Conservation (phyloP, 1,140 invertebrate species). For the Drosophila pallidifrons region DNA sequence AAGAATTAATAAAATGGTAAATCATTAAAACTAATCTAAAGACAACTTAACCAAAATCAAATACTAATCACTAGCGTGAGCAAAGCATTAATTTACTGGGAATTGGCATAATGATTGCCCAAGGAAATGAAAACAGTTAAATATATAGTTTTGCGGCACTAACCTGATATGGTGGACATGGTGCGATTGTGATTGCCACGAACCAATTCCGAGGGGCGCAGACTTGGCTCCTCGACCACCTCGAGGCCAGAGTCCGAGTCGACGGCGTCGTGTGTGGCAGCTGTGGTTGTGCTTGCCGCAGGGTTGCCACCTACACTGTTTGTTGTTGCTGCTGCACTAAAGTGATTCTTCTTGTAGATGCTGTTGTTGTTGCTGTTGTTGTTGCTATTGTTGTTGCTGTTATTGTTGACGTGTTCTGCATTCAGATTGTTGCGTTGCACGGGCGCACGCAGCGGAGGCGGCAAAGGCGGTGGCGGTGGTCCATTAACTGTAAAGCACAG, state of each 20-base stretch:
- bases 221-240: constrained; percentile 87
- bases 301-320: background rate
- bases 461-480: constrained; percentile 88
- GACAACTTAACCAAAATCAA: no score
- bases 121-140: no score
- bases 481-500: constrained; percentile 69
- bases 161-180: constrained; percentile 85
- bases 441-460: constrained; percentile 86
- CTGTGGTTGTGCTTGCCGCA: background rate
- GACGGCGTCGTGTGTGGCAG: constrained; percentile 47
- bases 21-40: no score
- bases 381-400: no score
- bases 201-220: constrained; percentile 87
- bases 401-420: constrained; percentile 40
- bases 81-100: no score
- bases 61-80: no score
- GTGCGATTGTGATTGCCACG: constrained; percentile 85
- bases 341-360: constrained; percentile 63
- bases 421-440: constrained; percentile 59
- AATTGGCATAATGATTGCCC: no score
- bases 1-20: no score
- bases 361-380: constrained; percentile 27
- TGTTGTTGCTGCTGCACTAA: constrained; percentile 4
- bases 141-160: constrained; percentile 19
- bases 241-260: constrained; percentile 85